phyloP scores from a whole-genome alignment of 1,140 invertebrate species.

The Lepidurus arcticus region DNA sequence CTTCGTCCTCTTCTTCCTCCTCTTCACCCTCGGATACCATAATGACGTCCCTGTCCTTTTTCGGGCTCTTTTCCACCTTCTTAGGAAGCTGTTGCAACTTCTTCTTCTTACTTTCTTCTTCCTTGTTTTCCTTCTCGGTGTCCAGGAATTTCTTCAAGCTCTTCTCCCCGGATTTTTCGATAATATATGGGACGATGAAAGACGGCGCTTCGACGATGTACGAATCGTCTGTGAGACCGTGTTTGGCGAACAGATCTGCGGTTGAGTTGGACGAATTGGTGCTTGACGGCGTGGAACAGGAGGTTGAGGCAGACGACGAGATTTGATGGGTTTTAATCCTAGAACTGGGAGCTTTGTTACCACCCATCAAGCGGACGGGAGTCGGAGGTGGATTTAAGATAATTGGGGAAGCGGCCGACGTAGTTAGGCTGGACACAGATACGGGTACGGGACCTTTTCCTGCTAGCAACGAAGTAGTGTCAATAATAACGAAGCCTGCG shows the following conservation, averaged over 20 bases:
- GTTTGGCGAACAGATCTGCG: conserved; percentile 41
- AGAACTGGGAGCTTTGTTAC: conserved; percentile 23
- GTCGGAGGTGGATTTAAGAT: conserved; percentile 26
- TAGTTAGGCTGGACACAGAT: conserved; percentile 48
- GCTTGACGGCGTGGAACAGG: conserved; percentile 12
- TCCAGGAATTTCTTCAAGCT: conserved; percentile 58
- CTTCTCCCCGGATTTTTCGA: conserved; percentile 56
- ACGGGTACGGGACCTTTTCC: conserved; percentile 57
- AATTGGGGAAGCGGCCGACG: conserved; percentile 32
- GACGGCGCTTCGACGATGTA: conserved; percentile 84
- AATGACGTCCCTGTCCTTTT: conserved; percentile 45
- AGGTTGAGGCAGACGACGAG: conserved; percentile 5
- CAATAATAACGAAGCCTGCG: conserved; percentile 62
- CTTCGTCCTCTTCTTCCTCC: conserved; percentile 37
- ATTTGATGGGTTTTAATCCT: conserved; percentile 7
- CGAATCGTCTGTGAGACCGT: conserved; percentile 76
- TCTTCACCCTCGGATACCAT: conserved; percentile 45
- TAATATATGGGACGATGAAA: conserved; percentile 87
- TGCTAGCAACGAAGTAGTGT: conserved; percentile 65
- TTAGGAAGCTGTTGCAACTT: conserved; percentile 35
- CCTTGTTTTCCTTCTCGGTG: conserved; percentile 56
- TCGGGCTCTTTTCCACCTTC: conserved; percentile 42
- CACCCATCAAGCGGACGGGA: conserved; percentile 31
- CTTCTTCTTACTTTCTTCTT: conserved; percentile 34
- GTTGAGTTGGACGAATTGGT: conserved; percentile 38